Evolutionary conservation across 2,113 vertebrate species (phyloP).

Genomic region (Eulacestoma nigropectus): DNA sequence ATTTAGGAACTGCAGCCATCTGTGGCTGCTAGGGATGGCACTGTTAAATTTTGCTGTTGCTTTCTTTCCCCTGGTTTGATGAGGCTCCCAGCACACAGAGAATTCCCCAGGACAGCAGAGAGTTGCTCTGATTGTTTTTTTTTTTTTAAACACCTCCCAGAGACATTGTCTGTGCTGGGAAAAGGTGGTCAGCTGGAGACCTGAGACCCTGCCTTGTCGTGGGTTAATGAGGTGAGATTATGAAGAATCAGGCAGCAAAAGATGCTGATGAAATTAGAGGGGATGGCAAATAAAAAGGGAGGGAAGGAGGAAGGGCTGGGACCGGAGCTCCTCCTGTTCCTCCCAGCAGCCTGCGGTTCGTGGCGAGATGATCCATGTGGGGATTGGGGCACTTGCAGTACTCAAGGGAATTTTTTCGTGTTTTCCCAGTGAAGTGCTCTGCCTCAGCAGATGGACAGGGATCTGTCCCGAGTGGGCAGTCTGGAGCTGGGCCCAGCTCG

Average conservation of each 20-base stretch:
- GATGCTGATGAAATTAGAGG: not conserved
- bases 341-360: not conserved
- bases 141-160: not conserved
- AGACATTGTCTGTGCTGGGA: not conserved
- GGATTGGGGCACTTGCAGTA: not conserved
- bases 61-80: conserved; percentile 48
- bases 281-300: not conserved
- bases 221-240: not conserved
- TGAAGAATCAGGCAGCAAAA: not conserved
- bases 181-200: not conserved
- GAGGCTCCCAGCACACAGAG: conserved; percentile 33
- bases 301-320: conserved; percentile 4
- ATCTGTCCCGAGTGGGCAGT: not conserved
- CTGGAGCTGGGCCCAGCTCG: not conserved
- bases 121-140: conserved; percentile 39
- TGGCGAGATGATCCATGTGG: rapidly evolving
- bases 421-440: not conserved
- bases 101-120: conserved; percentile 52
- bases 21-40: conserved; percentile 61
- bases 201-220: not conserved
- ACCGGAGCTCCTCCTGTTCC: not conserved
- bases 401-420: not conserved
- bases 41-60: conserved; percentile 42
- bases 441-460: not conserved
- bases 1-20: conserved; percentile 73